Base-by-base conservation (phyloP, 2,888 invertebrate genomes). In the Thera britannica region DNA sequence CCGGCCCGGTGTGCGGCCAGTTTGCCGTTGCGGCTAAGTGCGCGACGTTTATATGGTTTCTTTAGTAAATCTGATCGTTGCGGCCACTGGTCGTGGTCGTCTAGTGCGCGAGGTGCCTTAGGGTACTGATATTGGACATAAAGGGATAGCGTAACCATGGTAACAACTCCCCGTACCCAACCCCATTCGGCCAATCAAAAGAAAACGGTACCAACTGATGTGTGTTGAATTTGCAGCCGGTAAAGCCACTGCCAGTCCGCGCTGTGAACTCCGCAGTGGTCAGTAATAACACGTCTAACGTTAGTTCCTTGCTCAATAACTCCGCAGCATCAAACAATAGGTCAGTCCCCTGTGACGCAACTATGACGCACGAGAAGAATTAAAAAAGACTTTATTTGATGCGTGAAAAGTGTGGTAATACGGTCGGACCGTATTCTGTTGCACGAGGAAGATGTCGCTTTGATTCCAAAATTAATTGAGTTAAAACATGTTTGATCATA, bases 171-270 rank as follows among this genome's bases (percentile, higher is more conserved):
- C 38, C 46, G 69, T 73, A 73, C 72, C 76, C 75, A 72, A 75
- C 72, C 57, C 75, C 71, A 73, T 74, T 75, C 56, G 72, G 68
- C 68, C 23, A 12, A 46, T 62, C 62, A 38, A 48, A 67, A 61
- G n/a, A n/a, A 23, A 48, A 35, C 59, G 68, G 59, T 69, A 58
- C 34, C 62, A 71, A 82, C 77, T 78, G 80, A 77, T 83, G 79
- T 85, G 81, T 84, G 78, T 86, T 84, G 77, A 82, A 75, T 76
- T 92, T 95, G 80, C 94, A 97, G 97, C 97, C 97, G 88, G 96
- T 98, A 78, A 98, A 98, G 94, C 98, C 98, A 73, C 96, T 96
- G 85, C 97, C 98, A 77, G 96, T 98, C 80, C 95, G 96, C 90
- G 96, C 96, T 91, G 95, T 94, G 89, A 87, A 85, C 84, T 83